Percentiles rank a stretch among this genome's conserved stretches.
Evolutionary conservation across 2,113 vertebrate genomes (phyloP).

Genomic region (Melierax canorus): DNA sequence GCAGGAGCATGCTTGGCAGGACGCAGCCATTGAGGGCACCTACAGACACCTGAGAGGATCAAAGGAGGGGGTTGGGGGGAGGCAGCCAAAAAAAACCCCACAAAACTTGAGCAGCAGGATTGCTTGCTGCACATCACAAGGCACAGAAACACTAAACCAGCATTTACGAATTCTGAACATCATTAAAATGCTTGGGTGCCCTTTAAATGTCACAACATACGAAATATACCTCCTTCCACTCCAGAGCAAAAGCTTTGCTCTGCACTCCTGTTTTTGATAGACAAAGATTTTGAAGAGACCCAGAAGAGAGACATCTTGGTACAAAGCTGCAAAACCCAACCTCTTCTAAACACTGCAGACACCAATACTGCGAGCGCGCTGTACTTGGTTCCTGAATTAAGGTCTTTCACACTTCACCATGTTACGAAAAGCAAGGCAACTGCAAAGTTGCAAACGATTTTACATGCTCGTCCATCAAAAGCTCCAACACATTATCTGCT

Average conservation of each 20-base stretch:
- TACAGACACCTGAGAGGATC: not conserved
- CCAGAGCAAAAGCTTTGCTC: not conserved
- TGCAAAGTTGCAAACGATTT: not conserved
- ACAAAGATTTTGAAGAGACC: not conserved
- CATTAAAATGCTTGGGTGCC: fast-evolving
- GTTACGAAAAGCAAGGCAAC: not conserved
- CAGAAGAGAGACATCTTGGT: not conserved
- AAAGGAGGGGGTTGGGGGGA: not conserved
- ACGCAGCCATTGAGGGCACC: not conserved
- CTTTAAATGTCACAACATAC: not conserved
- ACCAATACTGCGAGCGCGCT: fast-evolving
- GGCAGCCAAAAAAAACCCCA: not conserved
- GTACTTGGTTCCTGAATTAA: fast-evolving
- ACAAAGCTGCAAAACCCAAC: not conserved
- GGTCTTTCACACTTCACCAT: not conserved
- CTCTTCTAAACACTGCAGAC: not conserved
- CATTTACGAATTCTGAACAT: fast-evolving
- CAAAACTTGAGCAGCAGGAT: fast-evolving
- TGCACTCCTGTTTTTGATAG: not conserved
- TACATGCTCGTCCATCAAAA: not conserved
- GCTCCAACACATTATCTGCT: not conserved
- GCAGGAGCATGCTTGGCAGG: not conserved
- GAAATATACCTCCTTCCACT: not conserved
- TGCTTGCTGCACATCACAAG: not conserved
- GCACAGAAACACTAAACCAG: not conserved